Conservation (phyloP, 2,797 vertebrate species). For the Coranthus polyacanthus region DNA sequence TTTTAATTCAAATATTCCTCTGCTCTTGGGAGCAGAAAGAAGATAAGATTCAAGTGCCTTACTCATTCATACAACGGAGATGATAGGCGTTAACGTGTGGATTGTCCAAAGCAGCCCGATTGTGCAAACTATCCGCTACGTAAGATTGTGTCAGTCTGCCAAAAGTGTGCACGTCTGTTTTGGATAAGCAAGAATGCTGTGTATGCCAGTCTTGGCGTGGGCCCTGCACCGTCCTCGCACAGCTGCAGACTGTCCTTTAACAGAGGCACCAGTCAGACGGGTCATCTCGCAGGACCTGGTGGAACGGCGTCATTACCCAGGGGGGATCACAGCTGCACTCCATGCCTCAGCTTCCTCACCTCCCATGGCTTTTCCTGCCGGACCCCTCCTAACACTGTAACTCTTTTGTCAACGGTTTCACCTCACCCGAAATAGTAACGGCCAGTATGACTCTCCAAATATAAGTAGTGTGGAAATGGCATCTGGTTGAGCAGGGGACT, state of each 20-base stretch:
- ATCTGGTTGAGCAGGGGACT: slow-evolving; percentile 23
- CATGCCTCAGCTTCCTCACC: slow-evolving; percentile 55
- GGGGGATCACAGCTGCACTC: slow-evolving; percentile 63
- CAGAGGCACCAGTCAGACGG: slow-evolving; percentile 60
- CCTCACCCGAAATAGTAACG: slow-evolving; percentile 28
- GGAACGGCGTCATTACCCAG: slow-evolving; percentile 19
- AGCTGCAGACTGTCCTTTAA: slow-evolving; percentile 62
- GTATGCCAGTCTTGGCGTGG: slow-evolving; percentile 47
- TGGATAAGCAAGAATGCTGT: slow-evolving; percentile 57
- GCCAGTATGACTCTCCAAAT: slow-evolving; percentile 38
- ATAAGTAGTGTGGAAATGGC: slow-evolving; percentile 44
- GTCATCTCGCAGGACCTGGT: slow-evolving; percentile 38
- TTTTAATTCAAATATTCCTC: neutral
- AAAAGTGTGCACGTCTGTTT: slow-evolving; percentile 27
- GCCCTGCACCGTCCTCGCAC: slow-evolving; percentile 36
- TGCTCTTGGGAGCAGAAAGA: too few relatives aligned
- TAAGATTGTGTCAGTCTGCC: slow-evolving; percentile 8
- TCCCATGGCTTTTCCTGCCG: slow-evolving; percentile 38
- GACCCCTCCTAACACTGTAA: slow-evolving; percentile 22
- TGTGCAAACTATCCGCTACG: neutral
- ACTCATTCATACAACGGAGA: neutral
- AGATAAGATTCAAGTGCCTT: slow-evolving; percentile 23
- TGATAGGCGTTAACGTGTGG: neutral
- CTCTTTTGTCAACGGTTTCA: slow-evolving; percentile 37
- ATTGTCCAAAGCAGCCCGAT: slow-evolving; percentile 9